These are phyloP conservation scores for Knipowitschia caucasica DNA, from an alignment of 2,797 vertebrate species.

Conservation along the genomic window DNA sequence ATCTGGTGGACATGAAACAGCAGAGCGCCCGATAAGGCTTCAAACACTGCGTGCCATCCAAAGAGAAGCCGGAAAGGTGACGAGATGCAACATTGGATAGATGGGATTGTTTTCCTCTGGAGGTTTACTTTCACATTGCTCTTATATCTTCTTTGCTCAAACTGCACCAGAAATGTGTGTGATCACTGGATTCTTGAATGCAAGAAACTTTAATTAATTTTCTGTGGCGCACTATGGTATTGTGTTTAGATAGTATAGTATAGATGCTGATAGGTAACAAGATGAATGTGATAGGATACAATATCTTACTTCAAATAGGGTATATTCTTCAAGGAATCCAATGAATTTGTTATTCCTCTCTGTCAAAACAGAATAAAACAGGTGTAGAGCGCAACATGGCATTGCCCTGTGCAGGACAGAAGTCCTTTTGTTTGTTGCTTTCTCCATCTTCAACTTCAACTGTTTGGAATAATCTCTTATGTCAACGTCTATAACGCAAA, in stretches of 20 bases:
- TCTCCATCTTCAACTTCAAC: not conserved
- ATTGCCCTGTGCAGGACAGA: not conserved
- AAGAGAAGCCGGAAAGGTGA: slow-evolving; percentile 71
- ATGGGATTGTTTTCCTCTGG: slow-evolving; percentile 65
- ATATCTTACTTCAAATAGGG: slow-evolving; percentile 6
- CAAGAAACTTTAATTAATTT: slow-evolving; percentile 47
- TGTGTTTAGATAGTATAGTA: slow-evolving; percentile 27
- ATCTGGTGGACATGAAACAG: slow-evolving; percentile 76
- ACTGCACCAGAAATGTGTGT: slow-evolving; percentile 41
- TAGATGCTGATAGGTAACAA: slow-evolving; percentile 11
- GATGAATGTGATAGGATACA: slow-evolving; percentile 17
- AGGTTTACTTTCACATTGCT: slow-evolving; percentile 54
- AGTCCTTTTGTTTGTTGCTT: not conserved
- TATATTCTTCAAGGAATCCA: slow-evolving; percentile 14
- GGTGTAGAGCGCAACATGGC: not conserved
- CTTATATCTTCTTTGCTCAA: slow-evolving; percentile 47
- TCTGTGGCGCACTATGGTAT: slow-evolving; percentile 14
- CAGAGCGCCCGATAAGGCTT: slow-evolving; percentile 72
- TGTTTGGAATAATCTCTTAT: not conserved
- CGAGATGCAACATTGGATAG: slow-evolving; percentile 65
- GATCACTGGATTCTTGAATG: slow-evolving; percentile 42
- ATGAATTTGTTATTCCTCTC: slow-evolving; percentile 2
- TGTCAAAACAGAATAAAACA: not conserved
- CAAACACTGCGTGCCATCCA: slow-evolving; percentile 66
- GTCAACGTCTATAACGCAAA: too few relatives aligned